Percentiles rank a stretch among this genome's conserved stretches.
Evolutionary conservation across 1,140 invertebrate species (phyloP).

Genomic region (Cydia amplana): DNA sequence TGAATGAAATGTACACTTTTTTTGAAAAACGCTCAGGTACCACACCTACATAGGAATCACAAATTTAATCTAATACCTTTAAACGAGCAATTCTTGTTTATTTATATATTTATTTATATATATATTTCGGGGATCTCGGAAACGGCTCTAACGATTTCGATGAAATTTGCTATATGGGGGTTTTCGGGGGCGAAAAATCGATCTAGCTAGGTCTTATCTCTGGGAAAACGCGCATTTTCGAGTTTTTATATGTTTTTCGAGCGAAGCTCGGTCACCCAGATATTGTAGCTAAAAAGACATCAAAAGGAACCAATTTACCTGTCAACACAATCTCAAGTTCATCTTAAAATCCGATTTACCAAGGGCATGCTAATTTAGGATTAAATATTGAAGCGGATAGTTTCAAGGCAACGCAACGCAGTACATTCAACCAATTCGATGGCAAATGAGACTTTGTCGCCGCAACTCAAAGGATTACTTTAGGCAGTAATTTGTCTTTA

Average conservation of each 20-base stretch:
- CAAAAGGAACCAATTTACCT: neutral
- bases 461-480: neutral
- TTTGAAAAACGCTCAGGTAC: too few relatives aligned
- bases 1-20: too few relatives aligned
- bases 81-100: too few relatives aligned
- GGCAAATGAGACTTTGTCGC: conserved; percentile 5
- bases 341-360: neutral
- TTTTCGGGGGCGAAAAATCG: too few relatives aligned
- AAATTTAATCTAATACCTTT: neutral
- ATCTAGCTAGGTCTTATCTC: too few relatives aligned
- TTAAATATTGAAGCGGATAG: conserved; percentile 17
- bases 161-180: too few relatives aligned
- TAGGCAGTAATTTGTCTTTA: neutral
- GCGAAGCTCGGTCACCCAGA: too few relatives aligned
- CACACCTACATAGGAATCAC: neutral
- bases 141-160: too few relatives aligned
- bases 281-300: neutral
- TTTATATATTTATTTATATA: too few relatives aligned
- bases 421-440: neutral
- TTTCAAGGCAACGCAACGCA: conserved; percentile 21
- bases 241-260: too few relatives aligned
- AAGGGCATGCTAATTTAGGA: conserved; percentile 8
- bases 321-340: neutral
- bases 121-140: too few relatives aligned
- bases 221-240: too few relatives aligned